Evolutionary conservation across 2,888 invertebrate species (phyloP).

Genomic region (Scaptomyza flava): DNA sequence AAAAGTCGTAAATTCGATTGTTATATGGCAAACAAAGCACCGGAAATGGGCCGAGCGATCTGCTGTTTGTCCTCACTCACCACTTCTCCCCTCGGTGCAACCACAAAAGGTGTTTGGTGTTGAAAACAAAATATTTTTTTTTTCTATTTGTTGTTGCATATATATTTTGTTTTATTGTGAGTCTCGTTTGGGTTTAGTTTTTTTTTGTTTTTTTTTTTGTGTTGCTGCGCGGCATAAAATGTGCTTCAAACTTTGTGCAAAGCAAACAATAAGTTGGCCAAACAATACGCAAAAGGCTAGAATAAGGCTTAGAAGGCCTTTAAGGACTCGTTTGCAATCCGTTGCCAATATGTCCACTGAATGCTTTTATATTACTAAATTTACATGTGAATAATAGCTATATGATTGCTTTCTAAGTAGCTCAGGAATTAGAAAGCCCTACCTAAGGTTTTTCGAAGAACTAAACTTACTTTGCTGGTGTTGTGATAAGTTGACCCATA

Average conservation of each 20-base stretch:
- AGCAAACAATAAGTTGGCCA: conserved; percentile 47
- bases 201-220: conserved; percentile 15
- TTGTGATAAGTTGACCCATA: conserved; percentile 3
- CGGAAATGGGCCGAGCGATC: conserved; percentile 65
- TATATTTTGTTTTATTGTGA: conserved; percentile 42
- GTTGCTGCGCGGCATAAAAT: conserved; percentile 54
- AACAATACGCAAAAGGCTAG: conserved; percentile 41
- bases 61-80: not conserved
- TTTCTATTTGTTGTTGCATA: conserved; percentile 34
- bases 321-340: conserved; percentile 26
- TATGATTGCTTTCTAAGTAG: conserved; percentile 51
- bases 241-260: conserved; percentile 65
- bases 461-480: not conserved
- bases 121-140: conserved; percentile 68
- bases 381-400: conserved; percentile 51
- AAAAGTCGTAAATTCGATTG: conserved; percentile 77
- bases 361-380: conserved; percentile 25
- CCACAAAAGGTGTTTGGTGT: conserved; percentile 74
- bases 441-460: not conserved
- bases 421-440: not conserved
- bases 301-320: conserved; percentile 40
- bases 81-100: conserved; percentile 14
- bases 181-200: conserved; percentile 23
- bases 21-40: conserved; percentile 72
- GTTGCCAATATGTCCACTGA: conserved; percentile 41